Base-by-base conservation (phyloP, 35 echinoderm and acorn worm species). In the Lytechinus variegatus region DNA sequence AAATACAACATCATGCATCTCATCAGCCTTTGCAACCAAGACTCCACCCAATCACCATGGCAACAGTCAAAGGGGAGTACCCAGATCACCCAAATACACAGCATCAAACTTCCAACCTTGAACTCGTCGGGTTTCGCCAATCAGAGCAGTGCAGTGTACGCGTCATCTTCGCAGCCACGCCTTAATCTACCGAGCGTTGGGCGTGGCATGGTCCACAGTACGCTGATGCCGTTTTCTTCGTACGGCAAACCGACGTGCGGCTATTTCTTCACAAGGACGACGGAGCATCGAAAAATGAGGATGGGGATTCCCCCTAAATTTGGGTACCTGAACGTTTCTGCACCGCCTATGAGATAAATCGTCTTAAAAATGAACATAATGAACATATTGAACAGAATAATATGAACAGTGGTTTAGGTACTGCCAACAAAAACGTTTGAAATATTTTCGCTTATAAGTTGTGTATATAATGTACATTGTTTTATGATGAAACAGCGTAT, bases 291-390 rank as follows among this genome's bases (percentile, higher is more conserved):
- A 28, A 93, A 93, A 55, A 93, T 93, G 92, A 54, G 92, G 53
- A 93, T n/a, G 92, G 92, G 92, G 52, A 93, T 93, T 93, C 92
- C 92, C 92, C 92, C 92, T 28, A 93, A 54, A 12, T 93, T 93
- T 57, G 92, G 92, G 53, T 93, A 93, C 53, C 92, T 93, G 7
- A 53, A 28, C 92, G 54, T 93, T 5, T 19, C 53, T 9, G 92
- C 88, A 13, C 88, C 88, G 52, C 29, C 2, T 16, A n/a, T 79
- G 66, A 14, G 66, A 79, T 79, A 79, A 79, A 7, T 79, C 21
- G 10, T 60, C 57, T 60, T 16, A 12, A 10, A 60, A 60, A 12
- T 44, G 33, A 44, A 44, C 33, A 44, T 44, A 44, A 44, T 44
- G 33, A 44, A 44, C 33, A 44, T 44, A 44, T 44, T 2, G 33